Evolutionary conservation across 2,113 vertebrate species (phyloP), one percentile per base, ranked within the genome.

Genomic region (Hirundichthys speculiger): DNA sequence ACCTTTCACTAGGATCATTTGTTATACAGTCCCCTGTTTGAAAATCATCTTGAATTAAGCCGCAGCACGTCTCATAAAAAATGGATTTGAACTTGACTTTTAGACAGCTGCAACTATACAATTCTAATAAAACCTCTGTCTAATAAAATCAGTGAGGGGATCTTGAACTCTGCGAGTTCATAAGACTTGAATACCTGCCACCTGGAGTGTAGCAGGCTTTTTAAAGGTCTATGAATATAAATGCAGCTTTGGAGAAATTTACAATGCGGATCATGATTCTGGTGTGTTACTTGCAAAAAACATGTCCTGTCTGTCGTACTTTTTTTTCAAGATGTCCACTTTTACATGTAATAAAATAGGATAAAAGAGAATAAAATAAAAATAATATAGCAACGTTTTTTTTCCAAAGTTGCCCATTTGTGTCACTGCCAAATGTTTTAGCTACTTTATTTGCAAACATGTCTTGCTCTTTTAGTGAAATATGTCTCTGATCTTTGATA

Each of bases 171-270:
- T 34, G 0, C 47, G 43, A 66, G 64, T 80, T 64, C 53, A 82
- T 61, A 78, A 70, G 42, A 69, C 48, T 61, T 66, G 38, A 80
- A 59, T 67, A 68, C 42, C 70, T 68, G 40, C 64, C 68, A 76
- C 71, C 64, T 38, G 16, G 25, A 41, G 73, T 58, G 66, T 68
- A 75, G 63, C 50, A 53, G 63, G 19, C 49, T 45, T 71, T 86
- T 80, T 65, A 78, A 79, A 75, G 69, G 57, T 62, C 84, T 43
- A 82, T 84, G 82, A 85, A 86, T 85, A 80, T 81, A 80, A 63
- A 83, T 73, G 67, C 54, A 71, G 42, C 62, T 71, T 52, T 48
- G 54, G 49, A 27, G 48, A 67, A 50, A 69, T 78, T 73, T 80
- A 73, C 69, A 20, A 51, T 67, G 55, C 71, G 53, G 64, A 52